Percentiles rank a stretch among this genome's conserved stretches.
Evolutionary conservation across 2,888 invertebrate species (phyloP).

Genomic region (Pherbina coryleti): DNA sequence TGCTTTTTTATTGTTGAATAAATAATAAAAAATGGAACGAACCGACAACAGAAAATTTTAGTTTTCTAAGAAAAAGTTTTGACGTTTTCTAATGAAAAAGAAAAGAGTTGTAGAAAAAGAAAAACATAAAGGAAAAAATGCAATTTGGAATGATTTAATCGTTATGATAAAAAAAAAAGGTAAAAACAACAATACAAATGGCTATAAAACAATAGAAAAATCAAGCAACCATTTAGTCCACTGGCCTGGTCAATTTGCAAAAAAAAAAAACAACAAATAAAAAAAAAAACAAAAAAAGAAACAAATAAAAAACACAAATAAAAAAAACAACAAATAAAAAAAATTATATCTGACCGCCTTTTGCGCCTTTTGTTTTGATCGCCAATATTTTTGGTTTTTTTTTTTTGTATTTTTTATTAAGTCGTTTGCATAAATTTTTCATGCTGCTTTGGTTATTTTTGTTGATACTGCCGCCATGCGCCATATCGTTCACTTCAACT

Average conservation of each 20-base stretch:
- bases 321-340: no score
- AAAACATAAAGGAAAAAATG: background rate
- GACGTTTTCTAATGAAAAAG: background rate
- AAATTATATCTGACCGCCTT: background rate
- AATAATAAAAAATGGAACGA: background rate
- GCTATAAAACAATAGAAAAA: background rate
- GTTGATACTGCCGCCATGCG: background rate
- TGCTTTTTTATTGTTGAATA: background rate
- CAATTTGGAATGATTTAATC: background rate
- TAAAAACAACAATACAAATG: background rate
- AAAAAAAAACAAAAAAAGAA: no score
- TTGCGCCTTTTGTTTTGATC: background rate
- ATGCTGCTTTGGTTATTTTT: background rate
- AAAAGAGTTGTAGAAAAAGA: background rate
- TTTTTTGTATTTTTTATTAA: background rate
- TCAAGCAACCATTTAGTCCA: slow-evolving; percentile 14
- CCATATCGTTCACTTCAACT: background rate
- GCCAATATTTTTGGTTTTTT: background rate
- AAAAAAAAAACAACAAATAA: no score
- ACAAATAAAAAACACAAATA: no score
- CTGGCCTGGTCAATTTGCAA: slow-evolving; percentile 17
- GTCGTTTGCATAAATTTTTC: background rate
- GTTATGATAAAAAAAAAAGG: background rate
- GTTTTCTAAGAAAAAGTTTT: background rate
- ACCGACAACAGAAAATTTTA: background rate